A percentile compares a stretch with the other conserved stretches of the same genome.
Evolutionary conservation across 2,113 vertebrate species (phyloP).

Genomic region (Sialia sialis): DNA sequence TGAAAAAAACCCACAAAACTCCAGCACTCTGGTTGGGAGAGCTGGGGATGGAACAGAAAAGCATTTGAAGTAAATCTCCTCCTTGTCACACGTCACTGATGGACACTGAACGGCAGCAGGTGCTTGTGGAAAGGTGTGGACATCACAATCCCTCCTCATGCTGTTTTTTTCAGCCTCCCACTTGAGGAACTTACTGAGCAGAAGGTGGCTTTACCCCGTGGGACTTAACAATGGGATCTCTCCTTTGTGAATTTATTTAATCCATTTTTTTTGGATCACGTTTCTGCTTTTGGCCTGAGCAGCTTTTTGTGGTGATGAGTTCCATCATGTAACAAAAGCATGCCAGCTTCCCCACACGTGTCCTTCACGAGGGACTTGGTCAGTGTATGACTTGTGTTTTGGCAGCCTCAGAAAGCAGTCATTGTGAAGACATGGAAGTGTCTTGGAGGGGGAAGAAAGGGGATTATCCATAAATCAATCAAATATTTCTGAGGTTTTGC

Average conservation of each 20-base stretch:
- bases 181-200: background rate
- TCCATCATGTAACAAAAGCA: background rate
- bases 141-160: background rate
- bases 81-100: background rate
- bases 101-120: background rate
- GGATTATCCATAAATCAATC: background rate
- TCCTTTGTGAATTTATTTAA: background rate
- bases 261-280: background rate
- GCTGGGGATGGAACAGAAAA: background rate
- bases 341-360: background rate
- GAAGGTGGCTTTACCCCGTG: background rate
- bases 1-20: background rate
- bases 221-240: background rate
- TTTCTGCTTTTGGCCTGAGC: background rate
- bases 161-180: background rate
- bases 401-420: slow-evolving; percentile 15
- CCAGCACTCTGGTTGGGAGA: background rate
- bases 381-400: background rate
- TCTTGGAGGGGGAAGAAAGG: background rate
- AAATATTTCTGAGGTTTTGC: background rate
- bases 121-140: background rate
- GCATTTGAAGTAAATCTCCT: background rate
- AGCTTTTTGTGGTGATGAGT: background rate
- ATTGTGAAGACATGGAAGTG: background rate
- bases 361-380: background rate